These are phyloP conservation scores for Agonopterix alstromeriana DNA, from an alignment of 2,888 invertebrate genomes.

Conservation along the genomic window DNA sequence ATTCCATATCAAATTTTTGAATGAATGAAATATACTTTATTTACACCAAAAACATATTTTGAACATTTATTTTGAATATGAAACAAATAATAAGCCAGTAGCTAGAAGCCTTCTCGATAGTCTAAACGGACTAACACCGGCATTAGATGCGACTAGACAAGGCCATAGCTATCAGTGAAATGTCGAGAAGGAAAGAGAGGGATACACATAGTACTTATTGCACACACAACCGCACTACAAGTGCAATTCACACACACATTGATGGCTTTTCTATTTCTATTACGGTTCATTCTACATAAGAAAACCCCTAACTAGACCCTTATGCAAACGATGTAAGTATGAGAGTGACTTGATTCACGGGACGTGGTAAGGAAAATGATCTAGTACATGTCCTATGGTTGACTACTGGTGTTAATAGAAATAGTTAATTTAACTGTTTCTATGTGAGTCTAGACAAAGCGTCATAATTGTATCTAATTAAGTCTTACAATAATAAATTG, in stretches of 20 bases:
- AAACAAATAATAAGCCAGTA: slow-evolving; percentile 30
- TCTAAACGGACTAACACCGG: slow-evolving; percentile 69
- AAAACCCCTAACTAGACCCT: not conserved
- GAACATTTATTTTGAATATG: not conserved
- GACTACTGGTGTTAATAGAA: slow-evolving; percentile 44
- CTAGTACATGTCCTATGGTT: slow-evolving; percentile 46
- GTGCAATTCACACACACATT: slow-evolving; percentile 64
- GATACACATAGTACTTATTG: slow-evolving; percentile 71
- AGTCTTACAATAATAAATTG: too few species aligned
- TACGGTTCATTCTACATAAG: slow-evolving; percentile 7
- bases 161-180: slow-evolving; percentile 76
- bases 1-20: too few species aligned
- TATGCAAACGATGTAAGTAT: not conserved
- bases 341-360: not conserved
- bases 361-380: too few species aligned
- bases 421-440: slow-evolving; percentile 24
- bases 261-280: slow-evolving; percentile 69
- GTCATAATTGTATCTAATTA: too few species aligned
- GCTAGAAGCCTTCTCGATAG: slow-evolving; percentile 29
- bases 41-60: too few species aligned
- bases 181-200: slow-evolving; percentile 75
- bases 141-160: slow-evolving; percentile 77
- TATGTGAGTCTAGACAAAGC: not conserved
- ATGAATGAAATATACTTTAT: too few species aligned
- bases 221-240: slow-evolving; percentile 66